Evolutionary conservation across 2,797 vertebrate genomes (phyloP).

Genomic region (Numenius phaeopus): DNA sequence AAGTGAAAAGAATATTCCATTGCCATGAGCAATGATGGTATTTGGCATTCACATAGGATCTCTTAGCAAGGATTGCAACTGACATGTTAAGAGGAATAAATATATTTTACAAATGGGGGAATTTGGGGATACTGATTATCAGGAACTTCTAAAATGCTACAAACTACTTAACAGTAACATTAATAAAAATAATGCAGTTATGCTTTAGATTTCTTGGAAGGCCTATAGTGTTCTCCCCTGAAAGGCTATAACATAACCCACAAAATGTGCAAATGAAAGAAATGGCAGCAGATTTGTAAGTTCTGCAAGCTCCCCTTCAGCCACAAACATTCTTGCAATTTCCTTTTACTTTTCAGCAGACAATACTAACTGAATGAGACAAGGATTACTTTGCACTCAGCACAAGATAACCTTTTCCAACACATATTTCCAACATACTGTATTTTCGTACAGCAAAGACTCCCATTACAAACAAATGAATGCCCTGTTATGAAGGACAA

Average conservation of each 20-base stretch:
- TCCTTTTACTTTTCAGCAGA: constrained; percentile 8
- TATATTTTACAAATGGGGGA: not conserved
- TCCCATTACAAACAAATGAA: constrained; percentile 19
- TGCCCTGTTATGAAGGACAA: not conserved
- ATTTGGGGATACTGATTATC: not conserved
- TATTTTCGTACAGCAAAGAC: constrained; percentile 10
- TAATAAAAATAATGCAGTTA: not conserved
- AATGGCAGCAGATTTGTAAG: not conserved
- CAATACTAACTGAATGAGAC: constrained; percentile 14
- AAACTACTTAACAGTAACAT: not conserved
- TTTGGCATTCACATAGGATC: not conserved
- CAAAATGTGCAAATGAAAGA: not conserved
- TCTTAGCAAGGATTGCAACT: not conserved
- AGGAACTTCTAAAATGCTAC: not conserved
- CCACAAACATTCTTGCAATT: not conserved
- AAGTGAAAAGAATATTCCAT: not conserved
- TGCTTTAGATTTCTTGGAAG: not conserved
- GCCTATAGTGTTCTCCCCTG: not conserved
- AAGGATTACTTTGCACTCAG: not conserved
- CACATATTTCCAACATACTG: not conserved
- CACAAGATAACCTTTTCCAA: not conserved
- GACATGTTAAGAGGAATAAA: not conserved
- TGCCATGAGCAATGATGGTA: not conserved
- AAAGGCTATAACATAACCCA: not conserved
- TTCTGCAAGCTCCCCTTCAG: not conserved